Evolutionary conservation across 2,113 vertebrate genomes (phyloP).

Genomic region (Fulica atra): DNA sequence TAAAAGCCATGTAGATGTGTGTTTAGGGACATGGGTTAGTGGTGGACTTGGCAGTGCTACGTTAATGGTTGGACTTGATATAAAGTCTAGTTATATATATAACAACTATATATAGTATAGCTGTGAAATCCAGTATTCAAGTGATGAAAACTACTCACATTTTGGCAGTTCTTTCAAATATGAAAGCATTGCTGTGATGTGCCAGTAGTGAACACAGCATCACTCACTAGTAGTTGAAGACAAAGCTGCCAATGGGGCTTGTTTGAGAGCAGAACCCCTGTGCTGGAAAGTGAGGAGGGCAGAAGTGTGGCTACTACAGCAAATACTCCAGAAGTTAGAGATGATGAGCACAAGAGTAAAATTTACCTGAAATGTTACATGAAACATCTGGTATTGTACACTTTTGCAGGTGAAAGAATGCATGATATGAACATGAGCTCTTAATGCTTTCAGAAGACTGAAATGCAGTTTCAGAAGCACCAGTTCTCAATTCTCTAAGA

Average conservation of each 20-base stretch:
- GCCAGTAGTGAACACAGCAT: neutral
- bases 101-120: neutral
- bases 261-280: neutral
- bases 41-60: too few species aligned
- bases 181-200: neutral
- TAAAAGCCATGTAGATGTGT: too few species aligned
- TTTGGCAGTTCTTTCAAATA: neutral
- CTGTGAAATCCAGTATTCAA: neutral
- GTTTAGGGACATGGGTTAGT: too few species aligned
- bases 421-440: neutral
- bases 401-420: neutral
- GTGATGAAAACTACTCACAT: neutral
- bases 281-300: neutral
- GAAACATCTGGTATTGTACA: neutral
- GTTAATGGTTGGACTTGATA: too few species aligned
- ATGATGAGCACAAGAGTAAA: neutral
- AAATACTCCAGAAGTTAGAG: neutral
- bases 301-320: neutral
- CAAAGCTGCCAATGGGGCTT: neutral
- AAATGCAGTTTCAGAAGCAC: conserved; percentile 12
- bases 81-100: too few species aligned
- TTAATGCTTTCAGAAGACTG: neutral
- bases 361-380: neutral
- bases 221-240: neutral
- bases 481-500: neutral